These are phyloP conservation scores for Toxostoma redivivum DNA, from an alignment of 2,113 vertebrate species.

Conservation along the genomic window DNA sequence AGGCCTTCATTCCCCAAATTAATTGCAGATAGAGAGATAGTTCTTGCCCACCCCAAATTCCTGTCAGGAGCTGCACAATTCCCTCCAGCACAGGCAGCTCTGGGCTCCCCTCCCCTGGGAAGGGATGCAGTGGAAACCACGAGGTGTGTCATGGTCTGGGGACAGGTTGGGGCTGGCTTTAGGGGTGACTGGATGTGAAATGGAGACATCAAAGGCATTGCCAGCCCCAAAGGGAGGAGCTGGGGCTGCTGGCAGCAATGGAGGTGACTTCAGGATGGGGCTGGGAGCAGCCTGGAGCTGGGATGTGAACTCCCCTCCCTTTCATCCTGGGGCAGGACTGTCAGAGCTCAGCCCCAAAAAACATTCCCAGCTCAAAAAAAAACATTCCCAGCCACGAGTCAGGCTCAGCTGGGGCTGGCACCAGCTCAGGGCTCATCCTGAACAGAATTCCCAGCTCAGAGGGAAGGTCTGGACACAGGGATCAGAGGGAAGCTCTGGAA, in stretches of 20 bases:
- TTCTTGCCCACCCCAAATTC: background rate
- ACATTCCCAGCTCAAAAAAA: background rate
- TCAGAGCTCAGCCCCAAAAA: background rate
- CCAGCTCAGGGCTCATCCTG: rapidly evolving
- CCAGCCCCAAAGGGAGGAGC: background rate
- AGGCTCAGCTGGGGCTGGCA: background rate
- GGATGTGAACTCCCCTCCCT: background rate
- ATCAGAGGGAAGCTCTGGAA: rapidly evolving
- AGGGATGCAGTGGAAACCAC: background rate
- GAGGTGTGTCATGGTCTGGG: background rate
- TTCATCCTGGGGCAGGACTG: background rate
- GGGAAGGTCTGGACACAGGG: background rate
- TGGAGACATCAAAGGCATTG: background rate
- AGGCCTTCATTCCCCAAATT: background rate
- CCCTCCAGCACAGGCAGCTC: background rate
- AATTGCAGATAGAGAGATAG: background rate
- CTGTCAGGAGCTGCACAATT: background rate
- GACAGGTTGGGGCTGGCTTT: background rate
- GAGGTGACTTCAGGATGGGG: background rate
- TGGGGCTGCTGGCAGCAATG: background rate
- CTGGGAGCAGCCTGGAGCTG: background rate
- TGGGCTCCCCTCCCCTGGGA: background rate
- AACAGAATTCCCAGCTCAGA: background rate
- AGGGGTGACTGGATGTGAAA: background rate
- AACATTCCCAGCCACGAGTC: rapidly evolving